Evolutionary conservation across 2,113 vertebrate genomes (phyloP).

Genomic region (Microtus ochrogaster): DNA sequence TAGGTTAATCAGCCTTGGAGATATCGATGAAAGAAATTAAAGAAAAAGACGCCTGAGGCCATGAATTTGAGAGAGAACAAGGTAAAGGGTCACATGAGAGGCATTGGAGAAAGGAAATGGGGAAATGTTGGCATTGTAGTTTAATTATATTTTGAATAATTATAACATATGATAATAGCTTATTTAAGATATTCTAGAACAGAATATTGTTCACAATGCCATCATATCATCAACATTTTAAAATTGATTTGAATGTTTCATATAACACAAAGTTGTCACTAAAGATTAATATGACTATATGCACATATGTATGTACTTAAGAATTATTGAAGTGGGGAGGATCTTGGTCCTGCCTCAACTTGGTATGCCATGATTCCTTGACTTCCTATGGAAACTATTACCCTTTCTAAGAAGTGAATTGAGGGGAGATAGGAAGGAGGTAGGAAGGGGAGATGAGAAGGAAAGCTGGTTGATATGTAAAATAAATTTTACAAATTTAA

Average conservation of each 20-base stretch:
- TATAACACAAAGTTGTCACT: neutral
- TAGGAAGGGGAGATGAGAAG: no score
- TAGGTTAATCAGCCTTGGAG: neutral
- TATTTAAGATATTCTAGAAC: constrained; percentile 22
- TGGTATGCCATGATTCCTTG: no score
- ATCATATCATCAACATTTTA: neutral
- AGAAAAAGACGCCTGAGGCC: neutral
- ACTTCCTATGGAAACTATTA: no score
- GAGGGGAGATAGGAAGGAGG: no score
- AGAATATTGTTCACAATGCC: neutral
- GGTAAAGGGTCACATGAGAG: neutral
- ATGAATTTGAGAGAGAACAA: neutral
- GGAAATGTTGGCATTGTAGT: neutral
- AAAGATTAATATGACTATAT: neutral
- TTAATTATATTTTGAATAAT: neutral
- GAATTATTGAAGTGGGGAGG: no score
- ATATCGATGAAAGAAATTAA: neutral
- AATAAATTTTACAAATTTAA: no score
- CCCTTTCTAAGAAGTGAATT: no score
- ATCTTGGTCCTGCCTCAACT: no score
- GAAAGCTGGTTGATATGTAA: no score
- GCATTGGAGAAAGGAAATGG: neutral
- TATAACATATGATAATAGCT: neutral
- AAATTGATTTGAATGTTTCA: constrained; percentile 47
- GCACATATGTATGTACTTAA: neutral